Evolutionary conservation across 2,797 vertebrate species (phyloP), one percentile per base, ranked within the genome.

Genomic region (Pantherophis vulpinus): DNA sequence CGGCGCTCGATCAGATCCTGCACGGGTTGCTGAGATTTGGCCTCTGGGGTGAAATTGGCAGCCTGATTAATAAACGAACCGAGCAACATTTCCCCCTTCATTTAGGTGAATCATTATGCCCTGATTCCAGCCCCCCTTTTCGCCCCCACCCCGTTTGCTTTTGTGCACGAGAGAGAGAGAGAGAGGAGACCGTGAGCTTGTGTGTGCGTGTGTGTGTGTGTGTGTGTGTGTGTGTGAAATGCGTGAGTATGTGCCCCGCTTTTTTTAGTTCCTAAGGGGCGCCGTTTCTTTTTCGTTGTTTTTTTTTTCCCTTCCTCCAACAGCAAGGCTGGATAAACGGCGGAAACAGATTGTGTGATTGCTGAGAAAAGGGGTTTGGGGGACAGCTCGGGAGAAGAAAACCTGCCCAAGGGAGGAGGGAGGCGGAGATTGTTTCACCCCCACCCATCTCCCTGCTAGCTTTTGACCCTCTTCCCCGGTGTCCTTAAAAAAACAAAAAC

Each of bases 21-120:
- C 97, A 98, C 97, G 98, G 98, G 98, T 98, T 98, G 98, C 99
- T 98, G 98, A 99, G 99, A 98, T 98, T 99, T 99, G 99, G 99
- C 99, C 99, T 99, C 99, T 98, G 98, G 99, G 99, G 98, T 99
- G 98, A 98, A 99, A 99, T 99, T 99, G 99, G 99, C 99, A 99
- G 99, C 98, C 99, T 99, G 99, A 99, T 99, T 99, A 99, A 99
- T 99, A 99, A 99, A 99, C 99, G 98, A 99, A 98, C 98, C 97
- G 97, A 97, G 98, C 98, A 99, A 98, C 99, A 98, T 99, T 99
- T 99, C 99, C 99, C 99, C 99, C 99, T 99, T 99, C 99, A 99
- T 99, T 99, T 99, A 99, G 99, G 99, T 98, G 98, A 99, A 99
- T 99, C 99, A 99, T 99, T 99, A 99, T 98, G 98, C 98, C 99